These are phyloP conservation scores for Meandrina meandrites DNA, from an alignment of 92 coral and sea anemone species.

Conservation along the genomic window DNA sequence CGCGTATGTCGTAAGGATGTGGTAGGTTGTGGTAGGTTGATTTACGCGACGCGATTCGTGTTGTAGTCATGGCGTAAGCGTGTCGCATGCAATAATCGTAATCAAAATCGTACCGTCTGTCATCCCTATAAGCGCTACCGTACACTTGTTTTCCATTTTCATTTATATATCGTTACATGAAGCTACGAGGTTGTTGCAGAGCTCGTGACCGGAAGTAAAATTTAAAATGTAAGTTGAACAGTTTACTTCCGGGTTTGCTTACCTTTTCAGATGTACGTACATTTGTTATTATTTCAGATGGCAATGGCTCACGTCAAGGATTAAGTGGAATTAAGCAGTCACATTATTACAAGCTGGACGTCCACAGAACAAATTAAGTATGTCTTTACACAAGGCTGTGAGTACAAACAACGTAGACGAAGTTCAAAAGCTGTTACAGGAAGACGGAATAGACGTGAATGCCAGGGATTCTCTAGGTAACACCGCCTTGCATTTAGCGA, in stretches of 20 bases:
- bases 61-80: too few relatives aligned
- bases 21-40: too few relatives aligned
- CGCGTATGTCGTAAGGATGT: too few relatives aligned
- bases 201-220: too few relatives aligned
- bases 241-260: neutral
- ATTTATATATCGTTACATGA: too few relatives aligned
- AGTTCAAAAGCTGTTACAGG: neutral
- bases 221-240: too few relatives aligned
- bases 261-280: neutral
- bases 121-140: too few relatives aligned
- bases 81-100: too few relatives aligned
- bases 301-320: neutral
- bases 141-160: too few relatives aligned
- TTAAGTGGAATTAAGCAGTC: neutral
- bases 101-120: too few relatives aligned
- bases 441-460: conserved; percentile 39
- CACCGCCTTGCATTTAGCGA: conserved; percentile 33
- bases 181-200: too few relatives aligned
- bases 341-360: neutral
- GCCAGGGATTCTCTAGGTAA: conserved; percentile 41
- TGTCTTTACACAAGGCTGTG: neutral
- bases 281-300: neutral
- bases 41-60: too few relatives aligned
- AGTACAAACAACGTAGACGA: neutral
- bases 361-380: neutral